Evolutionary conservation across 1,140 invertebrate species (phyloP), one percentile per base, ranked within the genome.

Genomic region (Aphelinus certus): DNA sequence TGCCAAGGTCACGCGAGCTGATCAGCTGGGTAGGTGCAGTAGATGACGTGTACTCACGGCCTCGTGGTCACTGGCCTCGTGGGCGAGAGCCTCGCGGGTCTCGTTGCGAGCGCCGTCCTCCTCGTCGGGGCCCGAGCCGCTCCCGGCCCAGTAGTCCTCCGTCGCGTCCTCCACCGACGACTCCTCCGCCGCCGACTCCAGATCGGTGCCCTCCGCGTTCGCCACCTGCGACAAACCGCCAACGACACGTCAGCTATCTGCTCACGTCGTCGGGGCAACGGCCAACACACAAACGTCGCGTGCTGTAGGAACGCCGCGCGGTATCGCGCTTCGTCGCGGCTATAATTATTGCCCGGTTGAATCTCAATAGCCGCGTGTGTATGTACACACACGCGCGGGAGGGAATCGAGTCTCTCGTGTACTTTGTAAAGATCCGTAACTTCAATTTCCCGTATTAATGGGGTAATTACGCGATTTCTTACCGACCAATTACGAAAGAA

Each of bases 61-160:
- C 81, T 92, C 91, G 81, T 92, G 91, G 83, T 93, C 90, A 81
- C 90, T 92, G 60, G 92, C 91, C 77, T 92, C 92, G 75, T 91
- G 90, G 56, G 90, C 90, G 43, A 92, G 85, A 4, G 90, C 88
- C 80, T 92, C 91, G 83, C 91, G 88, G 2, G 91, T 92, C 79
- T 92, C 90, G 83, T 92, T 92, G 82, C 89, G 79, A 73, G 79
- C 76, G 10, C 76, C 75, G 6, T 87, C 85, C 9, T 86, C 85
- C 26, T 85, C 83, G 42, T 88, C 87, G 45, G 85, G 85, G 57
- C 86, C 85, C 3, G 85, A 83, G 63, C 87, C 87, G 63, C 87
- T 88, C 77, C 87, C 85, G 57, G 86, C 81, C 86, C 86, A 88
- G 79, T 88, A 88, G 77, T 88, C 87, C 61, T 88, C 87, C n/a